Evolutionary conservation across 1,140 invertebrate genomes (phyloP).

Genomic region (Drosophila yakuba): DNA sequence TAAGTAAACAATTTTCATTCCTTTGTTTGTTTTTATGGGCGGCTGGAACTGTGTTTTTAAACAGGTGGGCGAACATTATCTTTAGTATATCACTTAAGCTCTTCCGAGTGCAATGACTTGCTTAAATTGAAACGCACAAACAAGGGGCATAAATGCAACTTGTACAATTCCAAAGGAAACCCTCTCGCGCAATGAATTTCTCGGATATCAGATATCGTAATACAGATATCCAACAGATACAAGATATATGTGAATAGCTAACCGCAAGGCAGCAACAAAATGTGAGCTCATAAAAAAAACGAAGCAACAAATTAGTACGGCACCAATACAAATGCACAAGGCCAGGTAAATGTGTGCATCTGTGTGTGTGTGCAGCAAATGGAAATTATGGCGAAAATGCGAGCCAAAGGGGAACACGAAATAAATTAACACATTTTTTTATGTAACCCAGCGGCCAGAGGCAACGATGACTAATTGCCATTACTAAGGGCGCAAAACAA

Average conservation of each 20-base stretch:
- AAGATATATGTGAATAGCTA: constrained; percentile 7
- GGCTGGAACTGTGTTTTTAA: constrained; percentile 1
- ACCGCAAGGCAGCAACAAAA: constrained; percentile 30
- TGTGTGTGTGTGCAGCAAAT: constrained; percentile 18
- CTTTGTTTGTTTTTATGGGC: constrained; percentile 28
- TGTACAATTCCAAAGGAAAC: constrained; percentile 18
- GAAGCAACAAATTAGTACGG: constrained; percentile 68
- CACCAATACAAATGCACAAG: constrained; percentile 25
- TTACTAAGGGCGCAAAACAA: constrained; percentile 8
- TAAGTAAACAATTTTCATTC: neutral
- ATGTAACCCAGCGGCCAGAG: constrained; percentile 60
- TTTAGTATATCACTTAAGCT: constrained; percentile 2
- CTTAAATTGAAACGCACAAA: constrained; percentile 19
- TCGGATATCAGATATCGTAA: constrained; percentile 28
- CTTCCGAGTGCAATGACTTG: constrained; percentile 31
- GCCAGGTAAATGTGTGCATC: constrained; percentile 6
- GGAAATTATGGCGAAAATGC: constrained; percentile 59
- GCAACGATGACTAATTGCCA: constrained; percentile 71
- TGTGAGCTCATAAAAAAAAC: constrained; percentile 19
- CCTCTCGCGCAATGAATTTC: constrained; percentile 11
- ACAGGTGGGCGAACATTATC: constrained; percentile 8
- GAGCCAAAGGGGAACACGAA: constrained; percentile 53
- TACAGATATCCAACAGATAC: neutral
- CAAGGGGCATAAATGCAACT: constrained; percentile 11
- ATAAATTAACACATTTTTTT: constrained; percentile 81